A percentile compares a stretch with the other conserved stretches of the same genome.
Conservation (phyloP, 2,113 vertebrate genomes). For the Nasalis larvatus region DNA sequence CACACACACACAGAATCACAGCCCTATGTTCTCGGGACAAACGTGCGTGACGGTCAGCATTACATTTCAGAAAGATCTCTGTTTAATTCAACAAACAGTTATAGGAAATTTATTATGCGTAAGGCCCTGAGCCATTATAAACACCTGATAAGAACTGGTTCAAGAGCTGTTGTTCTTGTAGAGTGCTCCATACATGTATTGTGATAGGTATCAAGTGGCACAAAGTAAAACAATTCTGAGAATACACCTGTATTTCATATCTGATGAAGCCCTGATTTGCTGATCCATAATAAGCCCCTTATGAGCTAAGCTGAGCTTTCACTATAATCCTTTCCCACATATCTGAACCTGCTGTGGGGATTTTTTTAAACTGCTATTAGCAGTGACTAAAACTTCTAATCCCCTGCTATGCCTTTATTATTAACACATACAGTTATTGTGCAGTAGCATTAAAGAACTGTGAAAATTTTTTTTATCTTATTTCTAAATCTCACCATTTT, state of each 20-base stretch:
- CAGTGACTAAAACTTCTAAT: conserved; percentile 76
- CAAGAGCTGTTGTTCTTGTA: background rate
- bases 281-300: conserved; percentile 60
- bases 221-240: background rate
- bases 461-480: conserved; percentile 51
- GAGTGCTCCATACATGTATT: background rate
- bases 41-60: background rate
- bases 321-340: conserved; percentile 48
- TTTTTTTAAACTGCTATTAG: conserved; percentile 74
- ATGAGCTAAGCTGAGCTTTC: conserved; percentile 9
- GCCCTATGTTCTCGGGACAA: background rate
- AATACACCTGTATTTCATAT: conserved; percentile 56
- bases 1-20: too few relatives aligned
- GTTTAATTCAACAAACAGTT: background rate
- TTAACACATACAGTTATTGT: conserved; percentile 70
- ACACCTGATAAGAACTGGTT: background rate
- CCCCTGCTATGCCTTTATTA: conserved; percentile 68
- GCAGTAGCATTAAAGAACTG: conserved; percentile 38
- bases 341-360: conserved; percentile 59
- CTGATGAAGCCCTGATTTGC: background rate
- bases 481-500: conserved; percentile 49
- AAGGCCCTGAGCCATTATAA: background rate
- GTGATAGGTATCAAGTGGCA: background rate
- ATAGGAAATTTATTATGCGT: background rate
- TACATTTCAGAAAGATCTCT: background rate